Percentiles rank a stretch among this genome's conserved stretches.
phyloP scores from a whole-genome alignment of 2,797 vertebrate genomes.

The Gambelia wislizenii region DNA sequence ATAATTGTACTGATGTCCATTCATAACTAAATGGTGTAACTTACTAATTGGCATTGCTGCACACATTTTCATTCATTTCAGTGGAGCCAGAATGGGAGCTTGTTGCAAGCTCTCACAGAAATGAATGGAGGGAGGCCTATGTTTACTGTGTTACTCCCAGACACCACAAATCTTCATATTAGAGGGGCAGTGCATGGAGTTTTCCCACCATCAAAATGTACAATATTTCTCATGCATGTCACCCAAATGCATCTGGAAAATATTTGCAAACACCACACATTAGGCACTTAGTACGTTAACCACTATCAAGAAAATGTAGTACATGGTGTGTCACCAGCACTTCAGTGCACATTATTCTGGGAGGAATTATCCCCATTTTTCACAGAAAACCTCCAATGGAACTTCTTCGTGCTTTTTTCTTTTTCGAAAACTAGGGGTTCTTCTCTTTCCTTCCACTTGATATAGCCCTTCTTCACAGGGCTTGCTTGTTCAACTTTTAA shows the following conservation, averaged over 20 bases:
- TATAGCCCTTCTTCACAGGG: background rate
- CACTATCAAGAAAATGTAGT: constrained; percentile 44
- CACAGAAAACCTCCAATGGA: background rate
- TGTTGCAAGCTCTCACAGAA: background rate
- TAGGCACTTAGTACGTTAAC: constrained; percentile 73
- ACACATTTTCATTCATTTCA: background rate
- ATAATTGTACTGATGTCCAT: background rate
- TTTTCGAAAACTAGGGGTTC: background rate
- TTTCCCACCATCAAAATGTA: background rate
- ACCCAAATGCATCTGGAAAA: constrained; percentile 42
- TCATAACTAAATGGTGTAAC: background rate
- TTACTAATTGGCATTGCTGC: background rate
- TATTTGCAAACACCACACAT: constrained; percentile 50
- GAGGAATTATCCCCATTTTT: constrained; percentile 28
- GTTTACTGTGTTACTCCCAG: background rate
- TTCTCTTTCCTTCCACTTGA: constrained; percentile 11
- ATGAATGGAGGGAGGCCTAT: background rate
- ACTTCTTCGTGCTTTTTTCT: background rate
- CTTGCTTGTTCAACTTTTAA: background rate
- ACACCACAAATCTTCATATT: background rate
- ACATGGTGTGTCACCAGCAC: constrained; percentile 29
- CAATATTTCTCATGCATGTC: constrained; percentile 16
- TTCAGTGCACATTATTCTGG: constrained; percentile 56
- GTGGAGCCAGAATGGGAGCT: background rate
- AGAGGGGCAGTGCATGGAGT: background rate